These are phyloP conservation scores for Diloba caeruleocephala DNA, from an alignment of 2,888 invertebrate genomes.

Conservation along the genomic window DNA sequence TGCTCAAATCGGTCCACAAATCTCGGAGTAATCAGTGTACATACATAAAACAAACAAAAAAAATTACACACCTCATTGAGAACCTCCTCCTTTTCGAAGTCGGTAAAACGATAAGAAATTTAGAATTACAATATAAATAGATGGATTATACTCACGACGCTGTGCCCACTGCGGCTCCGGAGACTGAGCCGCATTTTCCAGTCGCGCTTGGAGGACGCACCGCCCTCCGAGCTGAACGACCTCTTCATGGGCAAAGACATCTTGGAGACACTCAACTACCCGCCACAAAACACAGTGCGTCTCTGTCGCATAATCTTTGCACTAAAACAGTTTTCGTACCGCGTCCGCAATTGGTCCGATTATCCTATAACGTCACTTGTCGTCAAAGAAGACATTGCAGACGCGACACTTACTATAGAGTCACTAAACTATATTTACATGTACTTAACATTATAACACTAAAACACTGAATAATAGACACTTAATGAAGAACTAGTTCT, in stretches of 20 bases:
- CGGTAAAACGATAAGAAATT: no score
- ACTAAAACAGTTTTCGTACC: conserved; percentile 18
- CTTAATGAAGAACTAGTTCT: conserved; percentile 26
- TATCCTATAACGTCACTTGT: conserved; percentile 16
- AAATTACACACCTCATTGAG: no score
- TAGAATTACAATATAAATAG: background rate
- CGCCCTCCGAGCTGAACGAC: conserved; percentile 91
- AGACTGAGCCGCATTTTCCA: conserved; percentile 93
- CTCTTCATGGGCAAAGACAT: conserved; percentile 90
- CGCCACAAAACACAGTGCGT: conserved; percentile 61
- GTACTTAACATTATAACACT: conserved; percentile 37
- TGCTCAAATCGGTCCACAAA: no score
- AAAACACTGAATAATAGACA: conserved; percentile 38
- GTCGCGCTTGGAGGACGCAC: conserved; percentile 89
- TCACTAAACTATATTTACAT: conserved; percentile 23
- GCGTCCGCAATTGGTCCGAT: conserved; percentile 21
- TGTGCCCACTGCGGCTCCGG: conserved; percentile 91
- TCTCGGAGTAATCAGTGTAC: no score
- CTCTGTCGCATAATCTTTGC: conserved; percentile 62
- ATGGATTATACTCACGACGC: conserved; percentile 80
- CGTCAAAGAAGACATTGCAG: conserved; percentile 23
- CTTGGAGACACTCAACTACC: conserved; percentile 45
- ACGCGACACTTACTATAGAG: conserved; percentile 12
- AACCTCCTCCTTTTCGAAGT: no score
- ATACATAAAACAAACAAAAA: no score